Evolutionary conservation across 2,113 vertebrate genomes (phyloP).

Genomic region (Erpornis zantholeuca): DNA sequence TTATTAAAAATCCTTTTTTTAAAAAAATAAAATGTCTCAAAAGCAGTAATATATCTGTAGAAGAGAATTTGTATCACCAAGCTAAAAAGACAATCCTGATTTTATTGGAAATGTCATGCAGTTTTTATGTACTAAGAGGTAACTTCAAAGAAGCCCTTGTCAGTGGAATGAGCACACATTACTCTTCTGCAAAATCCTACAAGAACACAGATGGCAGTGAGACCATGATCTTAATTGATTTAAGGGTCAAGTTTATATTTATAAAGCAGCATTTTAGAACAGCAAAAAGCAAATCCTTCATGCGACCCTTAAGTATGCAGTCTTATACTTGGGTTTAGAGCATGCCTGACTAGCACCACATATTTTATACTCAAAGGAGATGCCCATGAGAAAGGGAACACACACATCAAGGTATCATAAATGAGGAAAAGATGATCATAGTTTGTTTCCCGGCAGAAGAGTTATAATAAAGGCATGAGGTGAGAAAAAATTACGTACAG

Average conservation of each 20-base stretch:
- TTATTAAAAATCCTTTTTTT: background rate
- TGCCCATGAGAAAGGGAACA: background rate
- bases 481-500: accelerated
- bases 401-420: background rate
- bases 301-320: accelerated
- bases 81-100: background rate
- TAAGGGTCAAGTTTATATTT: conserved; percentile 16
- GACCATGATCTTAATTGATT: conserved; percentile 34
- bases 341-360: background rate
- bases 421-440: background rate
- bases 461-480: background rate
- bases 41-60: background rate
- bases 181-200: background rate
- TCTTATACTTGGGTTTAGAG: background rate
- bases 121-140: background rate
- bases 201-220: conserved; percentile 29
- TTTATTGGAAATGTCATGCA: background rate
- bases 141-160: background rate
- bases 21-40: background rate
- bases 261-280: background rate
- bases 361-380: background rate
- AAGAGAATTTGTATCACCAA: background rate
- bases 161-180: background rate
- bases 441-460: background rate
- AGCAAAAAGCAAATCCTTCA: conserved; percentile 7